Conservation (phyloP, 2,888 invertebrate species). For the Drosophila diplacantha region DNA sequence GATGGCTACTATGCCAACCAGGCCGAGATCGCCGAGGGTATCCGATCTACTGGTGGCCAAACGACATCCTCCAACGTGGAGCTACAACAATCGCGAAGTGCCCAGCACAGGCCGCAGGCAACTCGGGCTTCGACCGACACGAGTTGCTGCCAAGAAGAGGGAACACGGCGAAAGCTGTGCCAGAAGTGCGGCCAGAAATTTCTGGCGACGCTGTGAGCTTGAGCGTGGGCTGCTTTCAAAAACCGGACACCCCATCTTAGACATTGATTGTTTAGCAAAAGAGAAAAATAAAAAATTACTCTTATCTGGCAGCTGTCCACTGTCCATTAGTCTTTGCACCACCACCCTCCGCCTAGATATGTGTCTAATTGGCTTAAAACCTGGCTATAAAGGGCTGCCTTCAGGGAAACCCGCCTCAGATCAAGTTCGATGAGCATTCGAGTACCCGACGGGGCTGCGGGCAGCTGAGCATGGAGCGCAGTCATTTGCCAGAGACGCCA, state of each 20-base stretch:
- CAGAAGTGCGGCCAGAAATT: slow-evolving; percentile 48
- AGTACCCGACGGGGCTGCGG: slow-evolving; percentile 16
- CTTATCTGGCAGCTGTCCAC: slow-evolving; percentile 42
- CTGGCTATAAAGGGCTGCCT: slow-evolving; percentile 43
- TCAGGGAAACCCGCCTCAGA: slow-evolving; percentile 7
- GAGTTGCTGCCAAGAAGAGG: background rate
- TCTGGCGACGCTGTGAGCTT: slow-evolving; percentile 77
- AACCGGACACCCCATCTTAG: background rate
- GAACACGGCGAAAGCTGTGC: slow-evolving; percentile 43
- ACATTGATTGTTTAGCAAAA: background rate
- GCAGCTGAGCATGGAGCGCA: slow-evolving; percentile 54
- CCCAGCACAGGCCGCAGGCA: background rate
- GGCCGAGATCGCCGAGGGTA: background rate
- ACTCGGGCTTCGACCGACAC: background rate
- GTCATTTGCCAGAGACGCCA: slow-evolving; percentile 39
- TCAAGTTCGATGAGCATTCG: slow-evolving; percentile 39
- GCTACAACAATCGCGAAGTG: background rate
- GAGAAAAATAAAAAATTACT: slow-evolving; percentile 16
- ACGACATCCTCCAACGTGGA: background rate
- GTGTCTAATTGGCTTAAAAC: slow-evolving; percentile 44
- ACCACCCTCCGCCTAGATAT: slow-evolving; percentile 16
- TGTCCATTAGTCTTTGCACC: slow-evolving; percentile 8
- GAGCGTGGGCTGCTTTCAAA: background rate
- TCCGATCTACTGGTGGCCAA: slow-evolving; percentile 15
- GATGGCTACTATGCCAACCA: slow-evolving; percentile 6